Evolutionary conservation across 2,888 invertebrate species (phyloP).

Genomic region (Drosophila subquinaria): DNA sequence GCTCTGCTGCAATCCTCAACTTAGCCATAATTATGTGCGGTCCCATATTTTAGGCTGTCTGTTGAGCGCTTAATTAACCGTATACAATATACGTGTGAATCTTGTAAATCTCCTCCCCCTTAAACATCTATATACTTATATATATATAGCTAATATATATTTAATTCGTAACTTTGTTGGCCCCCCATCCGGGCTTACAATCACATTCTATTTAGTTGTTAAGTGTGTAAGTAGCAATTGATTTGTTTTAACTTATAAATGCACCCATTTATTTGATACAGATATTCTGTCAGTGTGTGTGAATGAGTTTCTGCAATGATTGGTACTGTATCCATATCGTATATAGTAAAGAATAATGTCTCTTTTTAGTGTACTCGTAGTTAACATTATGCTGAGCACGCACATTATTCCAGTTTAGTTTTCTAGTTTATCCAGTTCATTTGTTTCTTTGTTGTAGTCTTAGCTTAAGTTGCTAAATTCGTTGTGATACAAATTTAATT

Average conservation of each 20-base stretch:
- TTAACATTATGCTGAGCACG: conserved; percentile 62
- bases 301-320: conserved; percentile 1
- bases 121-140: conserved; percentile 1
- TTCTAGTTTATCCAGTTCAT: conserved; percentile 30
- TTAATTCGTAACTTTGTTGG: conserved; percentile 41
- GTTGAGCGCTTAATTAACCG: conserved; percentile 28
- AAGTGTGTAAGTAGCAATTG: conserved; percentile 75
- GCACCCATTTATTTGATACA: conserved; percentile 34
- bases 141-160: conserved; percentile 24
- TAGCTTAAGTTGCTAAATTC: conserved; percentile 80
- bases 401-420: conserved; percentile 51
- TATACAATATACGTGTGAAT: conserved; percentile 45
- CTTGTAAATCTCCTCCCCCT: conserved; percentile 71
- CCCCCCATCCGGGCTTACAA: conserved; percentile 58
- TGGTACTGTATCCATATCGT: conserved; percentile 22
- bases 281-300: conserved; percentile 15
- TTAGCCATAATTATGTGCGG: conserved; percentile 38
- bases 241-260: conserved; percentile 19
- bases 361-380: conserved; percentile 41
- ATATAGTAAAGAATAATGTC: conserved; percentile 19
- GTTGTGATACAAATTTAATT: conserved; percentile 81
- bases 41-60: conserved; percentile 47
- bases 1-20: conserved; percentile 38
- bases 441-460: conserved; percentile 73
- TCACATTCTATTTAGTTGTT: conserved; percentile 62